A percentile compares a stretch with the other conserved stretches of the same genome.
phyloP scores from a whole-genome alignment of 2,888 invertebrate species.

The Brachylomia viminalis region DNA sequence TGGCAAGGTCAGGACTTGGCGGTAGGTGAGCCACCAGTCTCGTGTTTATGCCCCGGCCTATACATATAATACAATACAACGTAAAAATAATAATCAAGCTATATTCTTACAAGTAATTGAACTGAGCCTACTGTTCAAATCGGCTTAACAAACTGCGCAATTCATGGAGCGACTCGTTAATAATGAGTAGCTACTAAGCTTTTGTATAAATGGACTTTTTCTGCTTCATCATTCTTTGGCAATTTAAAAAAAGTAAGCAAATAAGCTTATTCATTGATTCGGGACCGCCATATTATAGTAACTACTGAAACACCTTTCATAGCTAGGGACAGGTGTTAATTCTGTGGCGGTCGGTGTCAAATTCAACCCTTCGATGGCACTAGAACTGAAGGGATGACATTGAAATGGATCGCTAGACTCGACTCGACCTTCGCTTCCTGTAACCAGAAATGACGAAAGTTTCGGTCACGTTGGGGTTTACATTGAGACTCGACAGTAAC shows the following conservation, averaged over 20 bases:
- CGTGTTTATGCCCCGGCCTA: conserved; percentile 33
- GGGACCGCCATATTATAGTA: conserved; percentile 45
- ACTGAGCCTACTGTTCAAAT: conserved; percentile 67
- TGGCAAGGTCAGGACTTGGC: conserved; percentile 56
- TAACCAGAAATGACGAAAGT: conserved; percentile 66
- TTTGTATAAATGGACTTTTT: conserved; percentile 66
- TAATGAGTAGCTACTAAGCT: conserved; percentile 65
- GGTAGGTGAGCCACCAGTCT: conserved; percentile 18
- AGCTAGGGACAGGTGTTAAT: conserved; percentile 30
- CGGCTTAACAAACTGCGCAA: conserved; percentile 67
- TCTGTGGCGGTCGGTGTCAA: conserved; percentile 18
- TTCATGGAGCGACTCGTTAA: conserved; percentile 62
- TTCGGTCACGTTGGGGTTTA: conserved; percentile 58
- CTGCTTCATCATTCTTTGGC: conserved; percentile 70
- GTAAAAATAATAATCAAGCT: conserved; percentile 68
- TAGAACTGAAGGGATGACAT: conserved; percentile 50
- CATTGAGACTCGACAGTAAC: conserved; percentile 48
- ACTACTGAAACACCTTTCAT: conserved; percentile 46
- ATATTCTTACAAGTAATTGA: conserved; percentile 70
- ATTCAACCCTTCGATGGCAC: conserved; percentile 18
- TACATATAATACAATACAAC: no score
- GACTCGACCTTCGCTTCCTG: conserved; percentile 51
- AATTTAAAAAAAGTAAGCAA: conserved; percentile 66
- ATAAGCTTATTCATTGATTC: conserved; percentile 42
- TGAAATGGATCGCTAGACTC: conserved; percentile 64